A percentile compares a stretch with the other conserved stretches of the same genome.
These are phyloP conservation scores for Temnothorax unifasciatus DNA, from an alignment of 2,888 invertebrate species.

Conservation along the genomic window DNA sequence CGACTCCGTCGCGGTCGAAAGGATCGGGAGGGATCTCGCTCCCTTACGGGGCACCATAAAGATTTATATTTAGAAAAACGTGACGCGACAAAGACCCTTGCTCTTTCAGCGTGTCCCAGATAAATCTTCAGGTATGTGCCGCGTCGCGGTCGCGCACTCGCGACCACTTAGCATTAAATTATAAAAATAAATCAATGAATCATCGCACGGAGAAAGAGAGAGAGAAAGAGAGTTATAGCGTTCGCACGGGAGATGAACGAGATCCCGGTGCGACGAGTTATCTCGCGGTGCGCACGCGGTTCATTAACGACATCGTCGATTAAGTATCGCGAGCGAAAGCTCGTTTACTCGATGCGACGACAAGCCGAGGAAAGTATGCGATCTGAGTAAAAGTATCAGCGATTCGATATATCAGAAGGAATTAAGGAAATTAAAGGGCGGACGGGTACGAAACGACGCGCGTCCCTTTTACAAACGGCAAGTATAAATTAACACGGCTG, in stretches of 20 bases:
- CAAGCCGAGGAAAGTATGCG: not conserved
- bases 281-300: constrained; percentile 22
- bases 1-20: constrained; percentile 36
- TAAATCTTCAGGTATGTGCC: constrained; percentile 55
- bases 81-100: constrained; percentile 25
- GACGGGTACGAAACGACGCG: not conserved
- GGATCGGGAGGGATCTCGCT: constrained; percentile 8
- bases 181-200: constrained; percentile 67
- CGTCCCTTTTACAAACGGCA: not conserved
- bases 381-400: constrained; percentile 7
- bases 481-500: constrained; percentile 21
- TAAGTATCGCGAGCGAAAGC: constrained; percentile 17
- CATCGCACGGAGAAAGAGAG: not conserved
- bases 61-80: constrained; percentile 54
- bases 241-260: constrained; percentile 27
- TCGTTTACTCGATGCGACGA: not conserved
- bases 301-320: constrained; percentile 45
- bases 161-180: constrained; percentile 29
- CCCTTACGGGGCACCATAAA: constrained; percentile 56
- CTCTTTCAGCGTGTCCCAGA: constrained; percentile 45
- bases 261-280: constrained; percentile 22
- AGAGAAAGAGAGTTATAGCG: constrained; percentile 44
- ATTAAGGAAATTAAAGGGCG: too few relatives aligned
- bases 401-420: not conserved
- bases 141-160: constrained; percentile 15